Base-by-base conservation (phyloP, 2,797 vertebrate species). In the Mus caroli region DNA sequence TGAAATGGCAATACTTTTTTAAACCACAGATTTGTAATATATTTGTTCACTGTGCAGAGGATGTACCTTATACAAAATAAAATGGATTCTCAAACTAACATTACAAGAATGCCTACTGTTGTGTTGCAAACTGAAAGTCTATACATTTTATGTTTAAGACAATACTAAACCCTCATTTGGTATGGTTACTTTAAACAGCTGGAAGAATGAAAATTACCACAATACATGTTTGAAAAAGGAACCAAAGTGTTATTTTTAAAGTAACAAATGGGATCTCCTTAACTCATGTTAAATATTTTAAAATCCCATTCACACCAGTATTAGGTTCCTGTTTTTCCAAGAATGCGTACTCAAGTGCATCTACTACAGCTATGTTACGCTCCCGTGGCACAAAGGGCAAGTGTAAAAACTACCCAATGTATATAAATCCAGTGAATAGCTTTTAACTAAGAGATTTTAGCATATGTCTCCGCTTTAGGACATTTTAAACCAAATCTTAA, bases 1-100 rank as follows among this genome's bases (percentile, higher is more conserved):
- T 97, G 86, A 98, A 98, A 98, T 97, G 98, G 98, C 98, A 99
- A 99, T 99, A 98, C 98, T 98, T 98, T 98, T 98, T 98, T 98
- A 98, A 98, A 96, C 96, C 96, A 98, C 98, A 98, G 98, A 98
- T 98, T 98, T 98, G 98, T 98, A 98, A 98, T 98, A 98, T 98
- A 98, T 98, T 98, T 98, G 97, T 98, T 98, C 98, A 98, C 97
- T 97, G 97, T 97, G 97, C 97, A 96, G 90, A 98, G 96, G 97
- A 97, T 90, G 67, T 90, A 96, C 98, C 98, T 98, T 98, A 98
- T 98, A 98, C 98, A 98, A 98, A 99, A 98, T 98, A 99, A 99
- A 99, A 78, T 50, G 56, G 97, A 95, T 98, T 98, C 97, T 97
- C 96, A 96, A 95, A 96, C 92, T 96, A 94, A 95, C 34, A 92